Evolutionary conservation across 2,797 vertebrate genomes (phyloP).

Genomic region (Lemur catta): DNA sequence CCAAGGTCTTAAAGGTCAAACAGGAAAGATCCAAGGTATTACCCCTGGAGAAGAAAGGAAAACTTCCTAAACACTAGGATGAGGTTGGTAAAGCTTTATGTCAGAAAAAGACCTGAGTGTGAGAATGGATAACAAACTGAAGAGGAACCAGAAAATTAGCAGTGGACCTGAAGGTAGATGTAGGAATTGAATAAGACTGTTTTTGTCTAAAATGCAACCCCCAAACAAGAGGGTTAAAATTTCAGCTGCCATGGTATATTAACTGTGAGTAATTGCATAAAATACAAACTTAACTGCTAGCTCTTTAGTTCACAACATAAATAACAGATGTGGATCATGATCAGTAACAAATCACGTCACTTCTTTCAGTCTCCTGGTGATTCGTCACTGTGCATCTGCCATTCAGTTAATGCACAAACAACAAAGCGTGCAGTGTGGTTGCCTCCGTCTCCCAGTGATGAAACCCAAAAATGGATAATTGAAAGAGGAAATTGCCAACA

Average conservation of each 20-base stretch:
- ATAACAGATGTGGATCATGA: background rate
- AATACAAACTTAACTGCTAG: background rate
- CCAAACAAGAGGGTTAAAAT: slow-evolving; percentile 24
- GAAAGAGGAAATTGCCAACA: background rate
- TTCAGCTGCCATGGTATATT: background rate
- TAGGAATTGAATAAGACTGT: background rate
- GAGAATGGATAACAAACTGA: background rate
- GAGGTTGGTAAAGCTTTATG: background rate
- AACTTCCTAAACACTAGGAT: background rate
- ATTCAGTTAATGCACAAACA: background rate
- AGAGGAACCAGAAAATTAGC: background rate
- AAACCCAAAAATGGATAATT: background rate
- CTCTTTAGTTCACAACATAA: background rate
- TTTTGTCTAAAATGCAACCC: background rate
- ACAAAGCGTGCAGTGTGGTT: background rate
- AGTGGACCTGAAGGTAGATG: background rate
- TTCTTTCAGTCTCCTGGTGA: background rate
- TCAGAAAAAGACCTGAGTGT: background rate
- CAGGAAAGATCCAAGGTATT: background rate
- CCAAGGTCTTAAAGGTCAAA: background rate
- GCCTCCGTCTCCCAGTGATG: background rate
- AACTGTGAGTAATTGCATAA: background rate
- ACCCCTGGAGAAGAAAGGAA: background rate
- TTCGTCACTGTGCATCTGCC: background rate
- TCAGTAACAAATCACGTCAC: background rate